Conservation (phyloP, 2,888 invertebrate genomes). For the Cephus runcator region DNA sequence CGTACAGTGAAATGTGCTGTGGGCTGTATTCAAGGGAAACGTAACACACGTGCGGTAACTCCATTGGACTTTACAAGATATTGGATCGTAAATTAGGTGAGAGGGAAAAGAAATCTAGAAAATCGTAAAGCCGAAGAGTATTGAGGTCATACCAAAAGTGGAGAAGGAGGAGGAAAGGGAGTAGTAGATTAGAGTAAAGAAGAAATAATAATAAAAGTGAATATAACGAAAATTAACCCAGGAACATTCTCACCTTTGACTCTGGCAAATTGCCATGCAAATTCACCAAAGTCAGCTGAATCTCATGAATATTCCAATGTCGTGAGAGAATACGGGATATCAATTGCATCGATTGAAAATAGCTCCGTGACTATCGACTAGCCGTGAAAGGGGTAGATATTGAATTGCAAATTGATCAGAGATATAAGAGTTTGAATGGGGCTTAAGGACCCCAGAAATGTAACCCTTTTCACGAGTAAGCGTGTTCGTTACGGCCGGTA, state of each 20-base stretch:
- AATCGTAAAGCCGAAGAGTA: background rate
- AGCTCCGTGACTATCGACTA: background rate
- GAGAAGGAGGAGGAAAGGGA: background rate
- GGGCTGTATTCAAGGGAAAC: background rate
- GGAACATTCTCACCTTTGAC: background rate
- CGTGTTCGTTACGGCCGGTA: background rate
- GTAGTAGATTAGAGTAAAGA: background rate
- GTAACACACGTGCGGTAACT: background rate
- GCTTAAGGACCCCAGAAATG: background rate
- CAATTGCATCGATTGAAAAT: background rate
- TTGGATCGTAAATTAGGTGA: background rate
- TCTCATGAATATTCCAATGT: background rate
- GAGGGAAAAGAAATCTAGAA: background rate
- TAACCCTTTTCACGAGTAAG: background rate
- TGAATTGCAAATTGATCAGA: background rate
- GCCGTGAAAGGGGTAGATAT: background rate
- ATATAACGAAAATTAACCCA: background rate
- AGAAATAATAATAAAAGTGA: background rate
- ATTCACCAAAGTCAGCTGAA: background rate
- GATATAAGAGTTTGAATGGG: background rate
- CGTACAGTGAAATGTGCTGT: background rate
- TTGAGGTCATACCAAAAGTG: background rate
- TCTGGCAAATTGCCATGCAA: background rate
- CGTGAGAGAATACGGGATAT: background rate
- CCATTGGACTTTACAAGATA: background rate